Evolutionary conservation across 2,797 vertebrate genomes (phyloP), one percentile per base, ranked within the genome.

Genomic region (Chelon labrosus): DNA sequence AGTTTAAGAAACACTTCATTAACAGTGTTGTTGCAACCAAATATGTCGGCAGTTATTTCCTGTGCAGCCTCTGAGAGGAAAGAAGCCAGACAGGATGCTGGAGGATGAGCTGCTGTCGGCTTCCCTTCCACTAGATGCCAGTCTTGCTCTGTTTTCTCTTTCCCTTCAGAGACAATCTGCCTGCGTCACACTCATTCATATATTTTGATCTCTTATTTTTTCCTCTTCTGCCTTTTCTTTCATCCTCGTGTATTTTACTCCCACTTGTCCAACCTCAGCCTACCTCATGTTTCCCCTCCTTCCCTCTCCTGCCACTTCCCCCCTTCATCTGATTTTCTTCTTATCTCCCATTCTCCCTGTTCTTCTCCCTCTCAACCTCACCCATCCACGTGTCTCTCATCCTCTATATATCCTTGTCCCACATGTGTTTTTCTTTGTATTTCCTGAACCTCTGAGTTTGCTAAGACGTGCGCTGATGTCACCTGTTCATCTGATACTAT

Each of bases 101-200:
- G 16, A 47, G 16, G 44, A 31, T 5, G 31, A 31, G 31, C 44
- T 77, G 75, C 0, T 46, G 13, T 68, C 22, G 0, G 2, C 13
- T 7, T 27, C 44, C 22, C 35, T 6, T 39, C 70, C 84, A 68
- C 62, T 49, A 71, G 84, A 58, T 83, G 84, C 52, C 80, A 81
- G 50, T 59, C 10, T 74, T 39, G 62, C 17, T 57, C 50, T 17
- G 41, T 19, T 16, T 13, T 31, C 16, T 14, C 31, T 31, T 31
- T 31, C 22, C 22, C 22, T 22, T 22, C 22, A 22, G 22, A 22
- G 22, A 22, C 22, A 22, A 22, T 31, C 31, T 31, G 10, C n/a
- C 5, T 60, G n/a, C 22, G 22, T 22, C 22, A 3, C 14, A 22
- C 54, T 42, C 13, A 1, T n/a, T n/a, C 17, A 4, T 12, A 16